Evolutionary conservation across 2,113 vertebrate genomes (phyloP).

Genomic region (Periophthalmodon schlosseri): DNA sequence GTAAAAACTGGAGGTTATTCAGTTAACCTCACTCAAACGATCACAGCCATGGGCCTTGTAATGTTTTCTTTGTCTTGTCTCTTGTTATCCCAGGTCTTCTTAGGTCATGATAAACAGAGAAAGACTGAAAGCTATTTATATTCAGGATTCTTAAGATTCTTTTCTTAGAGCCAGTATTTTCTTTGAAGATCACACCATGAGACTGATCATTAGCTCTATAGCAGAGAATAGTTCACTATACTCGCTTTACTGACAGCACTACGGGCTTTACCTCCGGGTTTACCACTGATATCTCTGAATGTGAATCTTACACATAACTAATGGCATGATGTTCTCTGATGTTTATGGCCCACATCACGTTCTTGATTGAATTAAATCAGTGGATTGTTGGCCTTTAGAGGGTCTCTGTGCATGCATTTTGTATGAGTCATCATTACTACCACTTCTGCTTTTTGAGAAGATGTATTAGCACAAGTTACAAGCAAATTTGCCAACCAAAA

Average conservation of each 20-base stretch:
- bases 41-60: slow-evolving; percentile 31
- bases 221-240: not conserved
- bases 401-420: slow-evolving; percentile 64
- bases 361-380: slow-evolving; percentile 73
- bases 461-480: slow-evolving; percentile 64
- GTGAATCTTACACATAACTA: slow-evolving; percentile 20
- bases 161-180: slow-evolving; percentile 24
- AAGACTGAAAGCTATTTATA: slow-evolving; percentile 49
- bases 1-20: no score
- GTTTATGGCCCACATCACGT: slow-evolving; percentile 59
- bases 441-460: slow-evolving; percentile 43
- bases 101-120: slow-evolving; percentile 53
- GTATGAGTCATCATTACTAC: slow-evolving; percentile 56
- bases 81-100: slow-evolving; percentile 48
- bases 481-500: slow-evolving; percentile 30
- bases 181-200: slow-evolving; percentile 71
- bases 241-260: not conserved
- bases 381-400: slow-evolving; percentile 57
- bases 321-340: slow-evolving; percentile 50
- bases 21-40: not conserved
- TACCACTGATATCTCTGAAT: not conserved
- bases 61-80: slow-evolving; percentile 51
- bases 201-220: slow-evolving; percentile 3
- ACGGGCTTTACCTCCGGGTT: slow-evolving; percentile 12
- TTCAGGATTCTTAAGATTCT: slow-evolving; percentile 46